Evolutionary conservation across 2,797 vertebrate genomes (phyloP).

Genomic region (Acrossocheilus fasciatus): DNA sequence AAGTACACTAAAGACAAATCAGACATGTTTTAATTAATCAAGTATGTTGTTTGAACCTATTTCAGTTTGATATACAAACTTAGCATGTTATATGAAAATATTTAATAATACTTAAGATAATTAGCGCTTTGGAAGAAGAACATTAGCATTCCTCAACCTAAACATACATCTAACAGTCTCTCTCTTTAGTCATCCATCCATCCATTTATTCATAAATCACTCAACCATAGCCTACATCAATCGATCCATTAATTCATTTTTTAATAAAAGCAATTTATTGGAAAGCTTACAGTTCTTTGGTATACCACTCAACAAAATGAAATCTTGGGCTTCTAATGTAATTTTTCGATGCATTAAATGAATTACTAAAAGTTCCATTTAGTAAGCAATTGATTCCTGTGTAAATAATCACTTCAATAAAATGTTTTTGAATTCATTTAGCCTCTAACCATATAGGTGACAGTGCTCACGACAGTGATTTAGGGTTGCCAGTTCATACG

Average conservation of each 20-base stretch:
- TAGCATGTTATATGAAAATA: background rate
- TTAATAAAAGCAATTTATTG: conserved; percentile 47
- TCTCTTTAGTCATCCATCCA: background rate
- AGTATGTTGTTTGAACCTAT: background rate
- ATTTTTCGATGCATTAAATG: conserved; percentile 44
- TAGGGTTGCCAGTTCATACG: background rate
- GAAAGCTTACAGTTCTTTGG: conserved; percentile 35
- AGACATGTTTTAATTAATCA: background rate
- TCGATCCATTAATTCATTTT: conserved; percentile 45
- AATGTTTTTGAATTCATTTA: background rate
- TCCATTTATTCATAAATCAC: conserved; percentile 46
- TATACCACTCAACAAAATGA: conserved; percentile 45
- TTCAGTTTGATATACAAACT: background rate
- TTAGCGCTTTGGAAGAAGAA: background rate
- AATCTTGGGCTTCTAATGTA: conserved; percentile 34
- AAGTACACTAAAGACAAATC: background rate
- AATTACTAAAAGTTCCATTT: conserved; percentile 29
- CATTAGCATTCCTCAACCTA: conserved; percentile 6
- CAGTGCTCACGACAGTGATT: conserved; percentile 13
- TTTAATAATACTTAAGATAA: background rate
- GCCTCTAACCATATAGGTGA: conserved; percentile 1
- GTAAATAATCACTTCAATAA: conserved; percentile 42
- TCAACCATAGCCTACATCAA: conserved; percentile 23
- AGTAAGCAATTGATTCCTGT: conserved; percentile 23
- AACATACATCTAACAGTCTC: conserved; percentile 4